Conservation (phyloP, 2,797 vertebrate species). For the Spheniscus humboldti region DNA sequence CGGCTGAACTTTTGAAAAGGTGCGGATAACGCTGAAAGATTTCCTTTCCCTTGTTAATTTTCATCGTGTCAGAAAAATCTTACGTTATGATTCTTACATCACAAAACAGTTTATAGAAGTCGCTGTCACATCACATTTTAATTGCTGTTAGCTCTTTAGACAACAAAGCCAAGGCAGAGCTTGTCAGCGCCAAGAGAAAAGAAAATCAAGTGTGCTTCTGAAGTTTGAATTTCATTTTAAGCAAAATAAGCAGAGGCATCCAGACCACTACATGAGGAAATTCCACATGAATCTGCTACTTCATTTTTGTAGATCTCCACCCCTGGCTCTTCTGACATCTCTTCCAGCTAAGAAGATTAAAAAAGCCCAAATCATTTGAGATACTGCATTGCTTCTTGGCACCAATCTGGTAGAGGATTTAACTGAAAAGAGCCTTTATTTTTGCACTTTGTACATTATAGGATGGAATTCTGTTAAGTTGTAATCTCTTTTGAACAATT, state of each 20-base stretch:
- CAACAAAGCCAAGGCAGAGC: slow-evolving; percentile 35
- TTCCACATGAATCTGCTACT: background rate
- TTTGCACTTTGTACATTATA: background rate
- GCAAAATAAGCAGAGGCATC: slow-evolving; percentile 4
- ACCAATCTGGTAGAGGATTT: slow-evolving; percentile 22
- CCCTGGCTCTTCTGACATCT: slow-evolving; percentile 22
- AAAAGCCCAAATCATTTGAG: slow-evolving; percentile 36
- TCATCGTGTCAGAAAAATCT: background rate
- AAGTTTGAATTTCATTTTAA: slow-evolving; percentile 12
- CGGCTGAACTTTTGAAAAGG: background rate
- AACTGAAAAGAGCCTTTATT: slow-evolving; percentile 46
- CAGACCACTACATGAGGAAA: background rate
- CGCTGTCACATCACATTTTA: slow-evolving; percentile 5
- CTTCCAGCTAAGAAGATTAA: slow-evolving; percentile 41
- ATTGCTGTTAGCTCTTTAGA: slow-evolving; percentile 29
- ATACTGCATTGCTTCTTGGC: slow-evolving; percentile 27
- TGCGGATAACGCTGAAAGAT: background rate
- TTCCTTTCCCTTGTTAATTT: background rate
- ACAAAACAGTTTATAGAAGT: slow-evolving; percentile 26
- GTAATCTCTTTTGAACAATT: slow-evolving; percentile 35
- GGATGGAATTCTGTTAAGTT: slow-evolving; percentile 17
- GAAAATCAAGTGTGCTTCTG: slow-evolving; percentile 15
- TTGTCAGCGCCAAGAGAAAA: slow-evolving; percentile 4
- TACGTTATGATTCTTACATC: background rate
- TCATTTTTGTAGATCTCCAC: background rate